Conservation (phyloP, 2,113 vertebrate genomes). For the Notiomystis cincta region DNA sequence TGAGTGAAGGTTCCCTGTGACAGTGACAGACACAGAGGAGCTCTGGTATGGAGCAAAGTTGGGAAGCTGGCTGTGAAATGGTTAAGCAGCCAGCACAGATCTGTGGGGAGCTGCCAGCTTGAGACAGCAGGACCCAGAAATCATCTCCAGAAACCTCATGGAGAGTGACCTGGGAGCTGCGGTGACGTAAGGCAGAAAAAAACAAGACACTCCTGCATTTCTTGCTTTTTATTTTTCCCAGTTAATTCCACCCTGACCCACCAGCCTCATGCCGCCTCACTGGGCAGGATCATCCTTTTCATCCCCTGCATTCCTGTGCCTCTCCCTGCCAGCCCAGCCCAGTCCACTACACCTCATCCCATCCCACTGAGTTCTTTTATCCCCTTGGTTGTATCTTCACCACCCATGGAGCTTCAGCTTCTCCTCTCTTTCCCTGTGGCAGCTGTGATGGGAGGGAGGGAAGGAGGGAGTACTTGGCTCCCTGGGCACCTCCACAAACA, state of each 20-base stretch:
- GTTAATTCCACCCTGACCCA: fast-evolving
- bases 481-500: neutral
- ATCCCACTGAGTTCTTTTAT: neutral
- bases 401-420: neutral
- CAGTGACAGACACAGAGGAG: neutral
- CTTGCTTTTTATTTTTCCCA: no score
- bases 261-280: neutral
- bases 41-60: fast-evolving
- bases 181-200: fast-evolving
- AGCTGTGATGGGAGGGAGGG: neutral
- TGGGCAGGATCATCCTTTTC: neutral
- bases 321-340: neutral
- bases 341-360: neutral
- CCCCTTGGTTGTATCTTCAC: neutral
- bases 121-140: neutral
- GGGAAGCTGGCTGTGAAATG: neutral
- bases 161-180: fast-evolving
- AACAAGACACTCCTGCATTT: neutral
- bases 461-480: neutral
- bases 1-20: neutral
- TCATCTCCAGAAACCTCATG: fast-evolving
- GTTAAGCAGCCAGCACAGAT: neutral
- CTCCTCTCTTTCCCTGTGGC: neutral
- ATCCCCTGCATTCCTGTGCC: neutral
- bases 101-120: neutral